phyloP scores from a whole-genome alignment of 2,113 vertebrate genomes.

The Fulmarus glacialis region DNA sequence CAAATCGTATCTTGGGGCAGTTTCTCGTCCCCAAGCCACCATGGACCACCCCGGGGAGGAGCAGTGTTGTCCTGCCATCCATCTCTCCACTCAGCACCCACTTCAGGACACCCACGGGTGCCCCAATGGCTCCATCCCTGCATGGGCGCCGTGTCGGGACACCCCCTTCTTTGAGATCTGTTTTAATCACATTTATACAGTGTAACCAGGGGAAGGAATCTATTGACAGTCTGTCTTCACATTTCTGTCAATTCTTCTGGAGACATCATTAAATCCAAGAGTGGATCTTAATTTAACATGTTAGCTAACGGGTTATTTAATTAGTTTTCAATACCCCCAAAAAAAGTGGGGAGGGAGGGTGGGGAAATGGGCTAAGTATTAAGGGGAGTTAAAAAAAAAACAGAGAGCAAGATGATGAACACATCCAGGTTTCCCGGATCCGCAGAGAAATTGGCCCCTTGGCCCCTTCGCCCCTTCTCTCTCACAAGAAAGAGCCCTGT shows the following conservation, averaged over 20 bases:
- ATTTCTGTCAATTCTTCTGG: slow-evolving; percentile 68
- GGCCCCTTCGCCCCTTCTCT: slow-evolving; percentile 44
- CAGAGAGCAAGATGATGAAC: not conserved
- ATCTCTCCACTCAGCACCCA: not conserved
- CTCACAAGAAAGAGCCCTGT: slow-evolving; percentile 53
- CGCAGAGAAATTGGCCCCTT: slow-evolving; percentile 37
- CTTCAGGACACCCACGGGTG: not conserved
- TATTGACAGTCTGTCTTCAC: slow-evolving; percentile 67
- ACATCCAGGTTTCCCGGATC: slow-evolving; percentile 49
- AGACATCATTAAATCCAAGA: slow-evolving; percentile 73
- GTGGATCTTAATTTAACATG: slow-evolving; percentile 71
- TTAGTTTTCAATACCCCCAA: slow-evolving; percentile 57
- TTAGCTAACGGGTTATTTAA: slow-evolving; percentile 67
- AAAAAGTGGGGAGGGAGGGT: not conserved
- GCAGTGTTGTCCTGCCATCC: not conserved
- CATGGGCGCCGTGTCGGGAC: not conserved
- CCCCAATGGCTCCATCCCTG: not conserved
- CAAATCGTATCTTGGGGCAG: accelerated
- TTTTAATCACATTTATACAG: slow-evolving; percentile 69
- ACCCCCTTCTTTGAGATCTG: slow-evolving; percentile 24
- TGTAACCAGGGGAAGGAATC: slow-evolving; percentile 51
- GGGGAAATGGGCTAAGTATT: not conserved
- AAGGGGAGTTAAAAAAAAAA: not conserved
- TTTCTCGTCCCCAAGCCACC: not conserved
- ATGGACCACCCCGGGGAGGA: accelerated